Conservation (phyloP, 2,113 vertebrate species). For the Cacatua alba region DNA sequence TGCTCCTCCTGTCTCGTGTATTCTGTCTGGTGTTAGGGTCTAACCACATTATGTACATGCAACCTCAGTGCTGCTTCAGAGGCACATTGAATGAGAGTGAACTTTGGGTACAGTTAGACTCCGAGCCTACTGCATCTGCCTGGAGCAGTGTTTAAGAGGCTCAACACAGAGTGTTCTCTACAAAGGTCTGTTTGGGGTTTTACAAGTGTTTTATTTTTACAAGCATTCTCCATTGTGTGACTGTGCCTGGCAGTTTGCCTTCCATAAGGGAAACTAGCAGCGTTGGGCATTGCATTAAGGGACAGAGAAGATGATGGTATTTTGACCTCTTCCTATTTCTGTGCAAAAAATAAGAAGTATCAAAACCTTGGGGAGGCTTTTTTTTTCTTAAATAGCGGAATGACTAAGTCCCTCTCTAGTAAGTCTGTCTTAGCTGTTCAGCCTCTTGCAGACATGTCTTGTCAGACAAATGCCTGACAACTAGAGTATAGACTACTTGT, state of each 20-base stretch:
- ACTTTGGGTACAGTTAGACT: background rate
- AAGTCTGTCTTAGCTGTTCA: background rate
- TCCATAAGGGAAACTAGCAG: background rate
- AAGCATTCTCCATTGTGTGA: background rate
- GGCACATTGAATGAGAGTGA: background rate
- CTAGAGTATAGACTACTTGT: background rate
- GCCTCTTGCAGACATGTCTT: background rate
- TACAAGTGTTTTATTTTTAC: background rate
- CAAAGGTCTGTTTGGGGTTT: background rate
- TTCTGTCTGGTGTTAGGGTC: background rate
- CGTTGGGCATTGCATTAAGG: background rate
- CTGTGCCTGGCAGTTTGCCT: background rate
- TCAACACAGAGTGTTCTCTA: background rate
- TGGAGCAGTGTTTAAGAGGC: background rate
- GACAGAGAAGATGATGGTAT: background rate
- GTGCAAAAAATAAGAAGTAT: background rate
- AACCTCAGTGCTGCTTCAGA: background rate
- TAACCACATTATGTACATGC: background rate
- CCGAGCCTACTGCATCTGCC: background rate
- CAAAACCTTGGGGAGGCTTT: background rate
- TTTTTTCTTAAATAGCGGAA: background rate
- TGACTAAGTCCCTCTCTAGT: background rate
- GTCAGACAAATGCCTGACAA: background rate
- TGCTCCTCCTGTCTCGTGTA: rapidly evolving
- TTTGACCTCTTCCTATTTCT: background rate